Evolutionary conservation across 2,797 vertebrate species (phyloP).

Genomic region (Lerista edwardsae): DNA sequence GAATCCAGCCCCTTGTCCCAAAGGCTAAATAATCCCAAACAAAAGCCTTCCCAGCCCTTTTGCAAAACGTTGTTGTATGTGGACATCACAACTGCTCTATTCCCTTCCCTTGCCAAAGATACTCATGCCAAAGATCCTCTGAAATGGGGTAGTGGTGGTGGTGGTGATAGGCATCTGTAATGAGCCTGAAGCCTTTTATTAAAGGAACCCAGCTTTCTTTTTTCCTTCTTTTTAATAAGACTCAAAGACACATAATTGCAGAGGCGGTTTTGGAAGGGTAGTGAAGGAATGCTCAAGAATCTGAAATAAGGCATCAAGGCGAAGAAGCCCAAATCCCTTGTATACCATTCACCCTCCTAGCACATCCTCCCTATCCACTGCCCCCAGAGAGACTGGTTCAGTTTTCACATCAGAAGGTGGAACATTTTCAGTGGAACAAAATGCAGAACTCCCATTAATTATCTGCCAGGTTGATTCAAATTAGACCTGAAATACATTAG

Average conservation of each 20-base stretch:
- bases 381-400: background rate
- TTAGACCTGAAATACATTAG: background rate
- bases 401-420: background rate
- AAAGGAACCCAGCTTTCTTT: background rate
- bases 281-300: background rate
- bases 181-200: background rate
- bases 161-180: background rate
- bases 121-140: background rate
- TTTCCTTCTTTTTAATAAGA: background rate
- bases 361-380: background rate
- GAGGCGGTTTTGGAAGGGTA: background rate
- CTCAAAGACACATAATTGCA: background rate
- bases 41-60: background rate
- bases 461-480: background rate
- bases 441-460: background rate
- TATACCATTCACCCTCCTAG: too few relatives aligned
- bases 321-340: background rate
- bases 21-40: background rate
- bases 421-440: background rate
- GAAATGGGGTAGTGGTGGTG: background rate
- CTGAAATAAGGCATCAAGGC: background rate
- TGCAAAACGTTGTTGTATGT: background rate
- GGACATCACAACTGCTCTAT: background rate
- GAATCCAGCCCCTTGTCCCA: background rate
- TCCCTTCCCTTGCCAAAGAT: background rate